Conservation (phyloP, 2,888 invertebrate species). For the Drosophila koepferae region DNA sequence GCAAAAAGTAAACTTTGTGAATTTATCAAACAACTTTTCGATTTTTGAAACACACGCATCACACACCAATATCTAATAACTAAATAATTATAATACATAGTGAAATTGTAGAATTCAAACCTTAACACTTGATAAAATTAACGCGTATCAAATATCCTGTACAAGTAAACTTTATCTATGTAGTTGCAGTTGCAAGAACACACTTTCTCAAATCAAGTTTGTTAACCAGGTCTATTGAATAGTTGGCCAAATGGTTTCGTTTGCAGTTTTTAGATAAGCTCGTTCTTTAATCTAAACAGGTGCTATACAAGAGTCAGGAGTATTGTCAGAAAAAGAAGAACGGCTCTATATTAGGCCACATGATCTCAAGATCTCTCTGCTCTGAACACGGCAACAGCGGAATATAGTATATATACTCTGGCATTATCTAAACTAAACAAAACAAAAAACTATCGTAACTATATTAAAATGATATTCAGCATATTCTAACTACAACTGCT, state of each 20-base stretch:
- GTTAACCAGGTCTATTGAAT: slow-evolving; percentile 20
- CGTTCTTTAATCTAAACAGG: slow-evolving; percentile 8
- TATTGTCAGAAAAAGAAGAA: slow-evolving; percentile 24
- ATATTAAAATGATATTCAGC: slow-evolving; percentile 23
- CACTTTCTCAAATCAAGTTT: slow-evolving; percentile 23
- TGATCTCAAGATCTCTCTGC: slow-evolving; percentile 47
- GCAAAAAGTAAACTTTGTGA: slow-evolving; percentile 48
- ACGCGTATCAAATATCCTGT: slow-evolving; percentile 67
- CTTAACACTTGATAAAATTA: slow-evolving; percentile 55
- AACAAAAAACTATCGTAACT: slow-evolving; percentile 26
- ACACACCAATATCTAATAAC: slow-evolving; percentile 43
- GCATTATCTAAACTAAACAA: slow-evolving; percentile 15
- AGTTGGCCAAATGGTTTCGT: slow-evolving; percentile 33
- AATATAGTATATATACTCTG: slow-evolving; percentile 15
- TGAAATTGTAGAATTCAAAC: slow-evolving; percentile 33
- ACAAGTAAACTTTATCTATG: slow-evolving; percentile 38
- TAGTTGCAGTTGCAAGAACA: slow-evolving; percentile 49
- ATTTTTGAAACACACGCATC: slow-evolving; percentile 41
- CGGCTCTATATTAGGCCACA: slow-evolving; percentile 4
- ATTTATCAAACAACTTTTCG: slow-evolving; percentile 44
- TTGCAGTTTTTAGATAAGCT: slow-evolving; percentile 23
- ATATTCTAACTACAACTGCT: slow-evolving; percentile 43
- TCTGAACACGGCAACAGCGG: slow-evolving; percentile 11
- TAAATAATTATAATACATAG: slow-evolving; percentile 34
- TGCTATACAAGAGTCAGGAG: slow-evolving; percentile 18